phyloP scores from a whole-genome alignment of 2,888 invertebrate genomes.

The Pelosia muscerda region DNA sequence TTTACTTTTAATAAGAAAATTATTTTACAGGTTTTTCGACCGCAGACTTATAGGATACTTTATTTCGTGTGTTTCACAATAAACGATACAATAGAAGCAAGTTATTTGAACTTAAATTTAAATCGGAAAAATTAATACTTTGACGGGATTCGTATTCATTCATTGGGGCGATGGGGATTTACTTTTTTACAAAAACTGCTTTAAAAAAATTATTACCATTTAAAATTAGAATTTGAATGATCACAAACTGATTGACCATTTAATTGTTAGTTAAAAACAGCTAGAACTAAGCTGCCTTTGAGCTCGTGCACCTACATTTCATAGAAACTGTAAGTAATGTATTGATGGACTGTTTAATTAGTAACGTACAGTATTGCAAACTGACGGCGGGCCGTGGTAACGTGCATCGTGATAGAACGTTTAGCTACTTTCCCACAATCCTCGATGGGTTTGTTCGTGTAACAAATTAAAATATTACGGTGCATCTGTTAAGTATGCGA shows the following conservation, averaged over 20 bases:
- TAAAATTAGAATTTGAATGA: not conserved
- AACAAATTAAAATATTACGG: conserved; percentile 79
- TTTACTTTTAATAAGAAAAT: too few species aligned
- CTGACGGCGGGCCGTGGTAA: conserved; percentile 45
- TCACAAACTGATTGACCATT: not conserved
- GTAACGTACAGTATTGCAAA: conserved; percentile 43
- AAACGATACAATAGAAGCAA: too few species aligned
- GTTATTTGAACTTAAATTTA: too few species aligned
- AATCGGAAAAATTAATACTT: too few species aligned
- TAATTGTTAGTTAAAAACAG: not conserved
- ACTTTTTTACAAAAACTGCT: too few species aligned
- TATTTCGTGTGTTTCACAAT: too few species aligned
- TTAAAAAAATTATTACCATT: too few species aligned
- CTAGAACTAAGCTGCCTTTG: not conserved
- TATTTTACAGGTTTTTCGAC: too few species aligned
- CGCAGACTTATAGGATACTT: too few species aligned
- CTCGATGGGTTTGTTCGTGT: conserved; percentile 57
- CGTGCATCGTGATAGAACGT: conserved; percentile 57
- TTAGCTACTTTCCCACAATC: conserved; percentile 61
- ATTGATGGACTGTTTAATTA: conserved; percentile 48
- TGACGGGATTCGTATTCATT: too few species aligned
- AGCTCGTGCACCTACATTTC: conserved; percentile 30
- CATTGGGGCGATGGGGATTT: too few species aligned
- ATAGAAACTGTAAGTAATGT: conserved; percentile 53
- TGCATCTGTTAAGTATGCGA: conserved; percentile 71